A percentile compares a stretch with the other conserved stretches of the same genome.
Conservation (phyloP, 2,888 invertebrate species). For the Synanthedon formicaeformis region DNA sequence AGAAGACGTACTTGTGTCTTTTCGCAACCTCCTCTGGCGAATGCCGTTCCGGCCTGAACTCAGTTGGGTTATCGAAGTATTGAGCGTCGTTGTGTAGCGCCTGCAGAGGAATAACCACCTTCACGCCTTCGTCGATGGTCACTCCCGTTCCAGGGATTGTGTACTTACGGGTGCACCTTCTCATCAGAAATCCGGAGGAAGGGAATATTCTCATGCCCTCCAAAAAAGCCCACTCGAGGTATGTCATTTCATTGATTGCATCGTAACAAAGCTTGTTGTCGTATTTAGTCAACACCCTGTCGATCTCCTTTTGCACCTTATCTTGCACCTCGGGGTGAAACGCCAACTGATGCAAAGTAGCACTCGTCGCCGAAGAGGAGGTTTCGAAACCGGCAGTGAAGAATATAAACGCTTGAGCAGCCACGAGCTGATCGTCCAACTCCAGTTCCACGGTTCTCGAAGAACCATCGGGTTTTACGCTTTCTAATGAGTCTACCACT, state of each 20-base stretch:
- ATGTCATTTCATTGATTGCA: slow-evolving; percentile 40
- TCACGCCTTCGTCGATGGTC: slow-evolving; percentile 11
- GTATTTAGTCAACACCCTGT: slow-evolving; percentile 25
- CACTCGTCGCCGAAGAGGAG: slow-evolving; percentile 50
- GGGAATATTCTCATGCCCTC: slow-evolving; percentile 45
- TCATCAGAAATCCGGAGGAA: slow-evolving; percentile 22
- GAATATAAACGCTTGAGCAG: slow-evolving; percentile 43
- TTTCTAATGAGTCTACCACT: slow-evolving; percentile 23
- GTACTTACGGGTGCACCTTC: slow-evolving; percentile 22
- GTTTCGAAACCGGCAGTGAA: slow-evolving; percentile 62
- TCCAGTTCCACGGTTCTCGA: slow-evolving; percentile 22
- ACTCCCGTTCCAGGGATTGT: slow-evolving; percentile 24
- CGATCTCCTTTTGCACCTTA: slow-evolving; percentile 33
- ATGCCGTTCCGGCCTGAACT: slow-evolving; percentile 16
- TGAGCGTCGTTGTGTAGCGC: slow-evolving; percentile 10
- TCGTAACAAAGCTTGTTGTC: slow-evolving; percentile 35
- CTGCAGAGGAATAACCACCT: slow-evolving; percentile 3
- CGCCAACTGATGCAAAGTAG: slow-evolving; percentile 42
- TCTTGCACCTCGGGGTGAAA: slow-evolving; percentile 31
- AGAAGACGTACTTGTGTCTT: slow-evolving; percentile 17
- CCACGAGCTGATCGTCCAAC: slow-evolving; percentile 26
- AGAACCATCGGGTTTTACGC: slow-evolving; percentile 5
- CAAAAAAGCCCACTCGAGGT: slow-evolving; percentile 35
- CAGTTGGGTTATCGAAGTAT: slow-evolving; percentile 11
- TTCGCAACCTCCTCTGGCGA: slow-evolving; percentile 8